These are phyloP conservation scores for Nylanderia fulva DNA, from an alignment of 1,140 invertebrate genomes.

Conservation along the genomic window DNA sequence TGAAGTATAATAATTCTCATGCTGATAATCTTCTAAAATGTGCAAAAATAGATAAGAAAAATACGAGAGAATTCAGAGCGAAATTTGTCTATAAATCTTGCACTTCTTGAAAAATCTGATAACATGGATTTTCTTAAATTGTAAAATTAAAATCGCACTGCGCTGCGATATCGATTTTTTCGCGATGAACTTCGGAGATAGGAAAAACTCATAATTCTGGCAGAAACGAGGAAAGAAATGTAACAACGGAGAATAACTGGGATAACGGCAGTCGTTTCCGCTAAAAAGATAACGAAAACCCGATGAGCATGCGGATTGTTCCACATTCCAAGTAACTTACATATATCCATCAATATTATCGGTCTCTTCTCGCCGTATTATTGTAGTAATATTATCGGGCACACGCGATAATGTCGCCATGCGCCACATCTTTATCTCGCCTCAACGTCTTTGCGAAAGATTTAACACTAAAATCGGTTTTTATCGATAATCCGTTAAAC, in stretches of 20 bases:
- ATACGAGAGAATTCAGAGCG: slow-evolving; percentile 3
- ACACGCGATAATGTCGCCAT: slow-evolving; percentile 20
- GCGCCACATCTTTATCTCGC: slow-evolving; percentile 20
- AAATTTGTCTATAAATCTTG: slow-evolving; percentile 31
- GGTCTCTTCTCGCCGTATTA: slow-evolving; percentile 6
- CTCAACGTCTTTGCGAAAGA: background rate
- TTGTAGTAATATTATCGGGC: slow-evolving; percentile 41
- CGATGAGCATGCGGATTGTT: background rate
- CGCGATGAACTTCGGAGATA: slow-evolving; percentile 29
- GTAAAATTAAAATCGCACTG: slow-evolving; percentile 70
- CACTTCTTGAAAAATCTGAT: slow-evolving; percentile 63
- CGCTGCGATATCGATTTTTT: slow-evolving; percentile 63
- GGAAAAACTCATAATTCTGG: slow-evolving; percentile 62
- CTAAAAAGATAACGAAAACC: background rate
- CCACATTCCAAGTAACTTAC: slow-evolving; percentile 47
- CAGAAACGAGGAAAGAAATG: slow-evolving; percentile 19
- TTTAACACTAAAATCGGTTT: slow-evolving; percentile 16
- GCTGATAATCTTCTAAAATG: background rate
- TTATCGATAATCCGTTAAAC: slow-evolving; percentile 25
- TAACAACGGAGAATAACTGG: slow-evolving; percentile 38
- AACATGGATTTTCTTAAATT: slow-evolving; percentile 67
- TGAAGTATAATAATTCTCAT: background rate
- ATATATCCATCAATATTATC: slow-evolving; percentile 41
- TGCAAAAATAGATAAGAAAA: background rate
- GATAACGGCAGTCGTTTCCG: background rate